Evolutionary conservation across 2,797 vertebrate genomes (phyloP), one percentile per base, ranked within the genome.

Genomic region (Prunella strophiata): DNA sequence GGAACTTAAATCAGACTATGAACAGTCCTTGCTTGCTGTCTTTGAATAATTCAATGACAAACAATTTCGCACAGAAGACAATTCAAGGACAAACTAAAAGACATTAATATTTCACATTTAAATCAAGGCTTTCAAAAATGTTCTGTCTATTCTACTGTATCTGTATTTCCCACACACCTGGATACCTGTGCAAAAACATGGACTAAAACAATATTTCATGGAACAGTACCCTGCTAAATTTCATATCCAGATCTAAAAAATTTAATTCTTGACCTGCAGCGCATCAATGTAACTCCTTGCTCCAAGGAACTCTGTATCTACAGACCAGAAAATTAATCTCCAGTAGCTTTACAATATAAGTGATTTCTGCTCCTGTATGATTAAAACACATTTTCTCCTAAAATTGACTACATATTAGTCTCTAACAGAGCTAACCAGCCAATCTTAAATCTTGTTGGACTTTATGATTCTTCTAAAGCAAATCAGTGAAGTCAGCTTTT

Each of bases 381-480:
- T 74, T 92, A 89, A 93, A 94, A 85, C 1, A 0, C 4, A 42
- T 71, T 88, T 89, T 29, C 57, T 82, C 42, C 59, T 63, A 92
- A 94, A 92, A 93, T 11, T 91, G 57, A 62, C 51, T 59, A 38
- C n/a, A 10, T 43, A 42, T 40, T 77, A 89, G 70, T 70, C 19
- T 91, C 68, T 70, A 93, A 89, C 23, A 93, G 63, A 91, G 38
- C 77, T 87, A 55, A 89, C 50, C 59, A 80, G 57, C 36, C 89
- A 77, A 81, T 91, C 61, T 30, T 61, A 89, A 85, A 65, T 83
- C 32, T 45, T 92, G 4, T 40, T 88, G 67, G 84, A 29, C 38
- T 96, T 96, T 95, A 81, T 88, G 70, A 81, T 3, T 16, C 70
- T 72, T 93, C 45, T 82, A 42, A 96, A 94, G 51, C 29, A 77